Base-by-base conservation (phyloP, 2,797 vertebrate species). In the Tapirus indicus region DNA sequence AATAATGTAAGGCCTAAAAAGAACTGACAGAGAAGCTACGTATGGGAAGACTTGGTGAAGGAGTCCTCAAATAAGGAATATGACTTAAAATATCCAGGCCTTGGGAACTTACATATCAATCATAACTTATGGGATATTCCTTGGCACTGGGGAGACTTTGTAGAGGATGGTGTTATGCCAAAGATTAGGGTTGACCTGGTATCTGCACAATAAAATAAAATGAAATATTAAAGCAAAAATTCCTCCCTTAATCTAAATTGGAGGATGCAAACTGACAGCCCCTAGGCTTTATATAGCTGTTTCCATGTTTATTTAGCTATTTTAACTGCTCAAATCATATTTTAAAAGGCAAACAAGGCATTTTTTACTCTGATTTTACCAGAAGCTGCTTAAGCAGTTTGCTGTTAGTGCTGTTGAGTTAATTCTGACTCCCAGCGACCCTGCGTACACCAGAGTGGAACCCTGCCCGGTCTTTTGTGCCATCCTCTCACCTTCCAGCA, bases 1-100 rank as follows among this genome's bases (percentile, higher is more conserved):
- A 89, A 82, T 64, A 79, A 80, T 58, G 17, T 68, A 88, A 94
- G 69, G 27, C 82, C 56, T 90, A 68, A 91, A 92, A 96, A 91
- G 49, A 60, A 94, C 10, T 47, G 56, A 20, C 18, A 29, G 27
- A 66, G 9, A 77, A 52, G 32, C 11, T 82, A 3, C 47, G 10
- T 23, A 18, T 80, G n/a, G 60, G 13, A 95, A 62, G 1, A 83
- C 6, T 14, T 92, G 7, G 17, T 52, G 44, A 52, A 69, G 9
- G 23, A n/a, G 52, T 75, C 35, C 58, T 92, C 32, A 52, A 49
- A 49, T 41, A 92, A 86, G n/a, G 56, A 80, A 20, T 35, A 38
- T 44, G 21, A 62, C 41, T 92, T 87, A 83, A 87, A 79, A 84
- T 88, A 96, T 56, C 52, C 52, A 78, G 14, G 54, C 17, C 12